Base-by-base conservation (phyloP, 2,797 vertebrate genomes). In the Esox masquinongy region DNA sequence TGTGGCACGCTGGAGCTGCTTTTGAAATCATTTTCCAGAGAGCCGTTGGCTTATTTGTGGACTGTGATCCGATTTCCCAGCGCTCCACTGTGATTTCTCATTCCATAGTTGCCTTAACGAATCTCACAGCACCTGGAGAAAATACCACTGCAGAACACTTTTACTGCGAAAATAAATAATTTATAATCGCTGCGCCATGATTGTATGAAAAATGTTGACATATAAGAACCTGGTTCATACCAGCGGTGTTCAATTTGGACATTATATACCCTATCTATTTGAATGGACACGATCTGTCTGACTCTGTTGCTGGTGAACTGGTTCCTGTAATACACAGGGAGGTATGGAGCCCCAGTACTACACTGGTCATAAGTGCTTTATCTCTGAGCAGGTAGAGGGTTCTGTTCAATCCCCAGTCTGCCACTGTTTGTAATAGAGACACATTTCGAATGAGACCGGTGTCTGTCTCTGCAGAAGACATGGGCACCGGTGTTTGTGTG, bases 11-110 rank as follows among this genome's bases (percentile, higher is more conserved):
- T 51, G 82, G 80, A 71, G 78, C 72, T 75, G 82, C 77, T 86
- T 87, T 84, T 78, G 82, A 73, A 86, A 87, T 89, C 87, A 88
- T 91, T 92, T 90, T 86, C 86, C 79, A 79, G 73, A 75, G 81
- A 86, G 80, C 76, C 82, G 82, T 79, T 85, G 86, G 64, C 84
- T 91, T 89, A 89, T 92, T 89, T 90, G 87, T 87, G 82, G 82
- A 90, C 86, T 84, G 86, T 88, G 89, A 90, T 92, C 90, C 82
- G 85, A 92, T 93, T 92, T 88, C 86, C 83, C 87, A 85, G 79
- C 85, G 87, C 84, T 83, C 85, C 72, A 70, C 72, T 90, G 89
- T 84, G 87, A 93, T 93, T 93, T 91, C 87, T 88, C 85, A 87
- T 91, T 87, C 87, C 79, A 77, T 70, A 66, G 71, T 70, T 88